These are phyloP conservation scores for Sander lucioperca DNA, from an alignment of 2,113 vertebrate species.

Conservation along the genomic window DNA sequence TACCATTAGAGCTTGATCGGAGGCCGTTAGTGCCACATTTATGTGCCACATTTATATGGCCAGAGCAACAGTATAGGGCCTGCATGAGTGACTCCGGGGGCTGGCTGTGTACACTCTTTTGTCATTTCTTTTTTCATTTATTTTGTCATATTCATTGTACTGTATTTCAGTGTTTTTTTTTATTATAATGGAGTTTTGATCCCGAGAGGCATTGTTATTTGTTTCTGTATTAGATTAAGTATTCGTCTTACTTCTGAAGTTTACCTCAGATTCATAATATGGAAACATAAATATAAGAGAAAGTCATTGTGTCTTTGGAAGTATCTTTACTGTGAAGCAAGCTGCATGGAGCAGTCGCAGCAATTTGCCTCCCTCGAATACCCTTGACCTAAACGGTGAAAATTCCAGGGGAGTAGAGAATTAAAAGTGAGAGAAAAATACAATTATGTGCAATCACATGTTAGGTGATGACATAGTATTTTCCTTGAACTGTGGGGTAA, in stretches of 20 bases:
- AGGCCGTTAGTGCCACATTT: conserved; percentile 78
- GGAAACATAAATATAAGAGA: conserved; percentile 50
- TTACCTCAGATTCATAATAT: conserved; percentile 34
- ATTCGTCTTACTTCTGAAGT: conserved; percentile 34
- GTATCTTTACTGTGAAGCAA: conserved; percentile 45
- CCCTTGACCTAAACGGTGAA: conserved; percentile 85
- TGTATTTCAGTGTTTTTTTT: conserved; percentile 36
- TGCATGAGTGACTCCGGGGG: conserved; percentile 54
- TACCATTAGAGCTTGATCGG: conserved; percentile 83
- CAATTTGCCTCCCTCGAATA: conserved; percentile 68
- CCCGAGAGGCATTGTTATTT: conserved; percentile 43
- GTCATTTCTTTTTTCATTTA: conserved; percentile 52
- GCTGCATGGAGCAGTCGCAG: conserved; percentile 56
- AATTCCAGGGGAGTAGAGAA: conserved; percentile 78
- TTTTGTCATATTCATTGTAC: conserved; percentile 37
- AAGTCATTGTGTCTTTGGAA: conserved; percentile 73
- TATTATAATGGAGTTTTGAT: conserved; percentile 36
- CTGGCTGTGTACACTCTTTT: conserved; percentile 61
- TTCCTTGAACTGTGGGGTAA: conserved; percentile 83
- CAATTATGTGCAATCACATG: conserved; percentile 63
- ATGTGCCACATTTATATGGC: conserved; percentile 73
- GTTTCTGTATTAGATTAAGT: conserved; percentile 37
- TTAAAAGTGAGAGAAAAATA: conserved; percentile 81
- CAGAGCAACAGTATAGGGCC: conserved; percentile 58
- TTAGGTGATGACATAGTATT: conserved; percentile 83